Evolutionary conservation across 2,113 vertebrate species (phyloP), one percentile per base, ranked within the genome.

Genomic region (Trematocara macrostoma): DNA sequence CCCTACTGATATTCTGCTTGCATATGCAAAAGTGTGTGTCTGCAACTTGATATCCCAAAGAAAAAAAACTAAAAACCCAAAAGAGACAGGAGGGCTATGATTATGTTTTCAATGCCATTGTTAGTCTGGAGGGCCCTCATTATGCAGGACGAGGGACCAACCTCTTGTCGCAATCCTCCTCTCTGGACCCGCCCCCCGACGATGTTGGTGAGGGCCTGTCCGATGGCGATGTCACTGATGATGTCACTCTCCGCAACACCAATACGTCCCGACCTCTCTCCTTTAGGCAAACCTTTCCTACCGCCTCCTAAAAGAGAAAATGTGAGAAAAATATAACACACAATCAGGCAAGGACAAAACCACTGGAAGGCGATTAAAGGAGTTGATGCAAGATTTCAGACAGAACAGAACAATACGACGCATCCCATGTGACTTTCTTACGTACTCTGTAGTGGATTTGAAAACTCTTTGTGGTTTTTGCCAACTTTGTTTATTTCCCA

Each of bases 161-260:
- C 96, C 96, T 96, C 92, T 94, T 96, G 86, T 96, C 93, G 3
- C 93, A 83, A 2, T 96, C 96, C 6, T 97, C 96, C 69, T 96
- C 96, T 89, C 95, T 95, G 89, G 93, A 93, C 49, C 94, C 95
- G 2, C 94, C 95, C 52, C 93, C 95, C 11, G 94, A 96, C 4
- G 96, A 95, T 0, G 95, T 92, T 93, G 98, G 97, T 91, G 98
- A 97, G 82, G 97, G 96, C 91, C 97, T 96, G 52, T 97, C 95
- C 78, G 97, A 95, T 61, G 94, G 97, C 1, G 95, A 95, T 20
- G 93, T 95, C 84, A 94, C 93, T 3, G 95, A 92, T 15, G 94
- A 92, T 5, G 91, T 91, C 95, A 98, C 97, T 92, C 97, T 97
- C 97, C 95, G 97, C 96, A 99, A 96, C 95, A 99, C 97, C 95